Evolutionary conservation across 2,797 vertebrate species (phyloP).

Genomic region (Crocodylus rhombifer): DNA sequence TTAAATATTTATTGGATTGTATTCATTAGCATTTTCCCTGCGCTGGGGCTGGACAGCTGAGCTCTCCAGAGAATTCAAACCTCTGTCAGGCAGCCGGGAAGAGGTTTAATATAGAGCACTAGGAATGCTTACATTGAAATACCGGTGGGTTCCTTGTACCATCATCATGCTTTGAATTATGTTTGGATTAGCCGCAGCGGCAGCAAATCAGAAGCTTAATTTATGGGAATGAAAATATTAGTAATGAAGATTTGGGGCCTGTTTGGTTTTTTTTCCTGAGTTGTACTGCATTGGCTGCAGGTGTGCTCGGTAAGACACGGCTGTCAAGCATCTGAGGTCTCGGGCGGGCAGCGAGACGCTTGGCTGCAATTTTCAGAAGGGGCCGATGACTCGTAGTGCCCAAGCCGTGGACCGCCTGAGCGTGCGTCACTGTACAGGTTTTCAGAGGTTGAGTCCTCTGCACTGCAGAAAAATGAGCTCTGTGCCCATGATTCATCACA

Average conservation of each 20-base stretch:
- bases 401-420: conserved; percentile 22
- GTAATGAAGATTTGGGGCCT: not conserved
- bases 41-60: conserved; percentile 44
- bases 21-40: conserved; percentile 63
- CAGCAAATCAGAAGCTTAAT: not conserved
- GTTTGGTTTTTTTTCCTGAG: not conserved
- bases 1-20: conserved; percentile 75
- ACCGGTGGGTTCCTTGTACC: rapidly evolving
- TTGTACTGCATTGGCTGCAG: not conserved
- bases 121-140: conserved; percentile 32
- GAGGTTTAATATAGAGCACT: not conserved
- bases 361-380: conserved; percentile 1
- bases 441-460: conserved; percentile 39
- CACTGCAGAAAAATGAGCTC: not conserved
- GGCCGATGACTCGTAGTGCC: conserved; percentile 42
- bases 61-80: conserved; percentile 36
- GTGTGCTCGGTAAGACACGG: not conserved
- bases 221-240: conserved; percentile 9
- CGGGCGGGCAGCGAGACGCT: conserved; percentile 38
- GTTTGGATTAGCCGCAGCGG: not conserved
- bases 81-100: conserved; percentile 26
- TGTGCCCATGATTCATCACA: not conserved
- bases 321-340: not conserved
- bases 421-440: conserved; percentile 33
- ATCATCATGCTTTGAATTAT: not conserved